Conservation (phyloP, 2,888 invertebrate species). For the Rotaria magnacalcarata region DNA sequence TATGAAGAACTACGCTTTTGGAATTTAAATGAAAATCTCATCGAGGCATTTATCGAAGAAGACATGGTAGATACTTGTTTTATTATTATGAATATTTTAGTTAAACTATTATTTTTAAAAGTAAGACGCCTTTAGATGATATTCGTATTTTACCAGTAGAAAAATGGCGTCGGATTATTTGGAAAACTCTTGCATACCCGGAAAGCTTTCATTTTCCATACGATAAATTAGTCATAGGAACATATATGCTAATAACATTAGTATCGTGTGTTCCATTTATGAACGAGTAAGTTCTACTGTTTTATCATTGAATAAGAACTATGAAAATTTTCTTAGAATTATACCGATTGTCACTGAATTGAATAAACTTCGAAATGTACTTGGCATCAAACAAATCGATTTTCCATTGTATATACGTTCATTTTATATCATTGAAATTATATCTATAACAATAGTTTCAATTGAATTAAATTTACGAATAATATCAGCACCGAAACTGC, state of each 20-base stretch:
- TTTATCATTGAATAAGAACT: too few species aligned
- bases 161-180: not conserved
- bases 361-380: not conserved
- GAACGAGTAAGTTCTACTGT: not conserved
- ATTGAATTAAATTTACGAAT: not conserved
- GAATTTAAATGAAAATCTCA: not conserved
- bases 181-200: not conserved
- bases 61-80: not conserved
- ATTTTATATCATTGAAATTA: not conserved
- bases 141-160: not conserved
- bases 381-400: not conserved
- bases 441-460: not conserved
- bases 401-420: conserved; percentile 1
- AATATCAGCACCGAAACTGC: not conserved
- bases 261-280: not conserved
- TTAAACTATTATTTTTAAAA: not conserved
- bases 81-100: not conserved
- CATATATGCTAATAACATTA: not conserved
- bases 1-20: conserved; percentile 24
- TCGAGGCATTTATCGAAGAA: not conserved
- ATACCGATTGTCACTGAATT: not conserved
- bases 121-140: not conserved
- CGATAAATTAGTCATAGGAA: not conserved
- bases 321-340: not conserved
- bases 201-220: not conserved